Evolutionary conservation across 1,140 invertebrate genomes (phyloP), one percentile per base, ranked within the genome.

Genomic region (Rhagoletis zephyria): DNA sequence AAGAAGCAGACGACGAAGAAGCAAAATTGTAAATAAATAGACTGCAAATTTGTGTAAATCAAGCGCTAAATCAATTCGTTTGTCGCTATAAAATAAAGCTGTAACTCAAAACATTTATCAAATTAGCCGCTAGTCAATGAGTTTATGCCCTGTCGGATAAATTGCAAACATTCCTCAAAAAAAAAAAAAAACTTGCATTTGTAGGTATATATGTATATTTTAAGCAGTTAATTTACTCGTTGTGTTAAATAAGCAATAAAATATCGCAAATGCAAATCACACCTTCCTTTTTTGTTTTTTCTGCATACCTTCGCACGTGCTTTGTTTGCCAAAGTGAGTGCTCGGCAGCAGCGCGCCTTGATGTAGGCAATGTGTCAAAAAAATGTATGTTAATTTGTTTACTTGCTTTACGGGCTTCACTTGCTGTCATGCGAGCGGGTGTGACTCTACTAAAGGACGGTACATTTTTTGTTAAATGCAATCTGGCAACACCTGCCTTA

Each of bases 21-120:
- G 40, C 12, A 16, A 42, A 16, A 42, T 48, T n/a, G 67, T 16
- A n/a, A 48, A 30, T 30, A 74, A 74, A 74, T 74, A 16, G 4
- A 74, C 40, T 48, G 67, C 42, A 74, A 45, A 10, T n/a, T 63
- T 48, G 1, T 48, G 42, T 45, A 70, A 45, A 40, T 12, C 30
- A 14, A 42, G 42, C 67, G 67, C 67, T 48, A 12, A 74, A 45
- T 74, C 67, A 48, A 16, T 42, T 74, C 14, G 4, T 74, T 74
- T 74, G 42, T 74, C 42, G 67, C 40, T 16, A 74, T 74, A 45
- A 6, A 74, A 74, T 74, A 10, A 16, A 74, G 45, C 40, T 74
- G 14, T 74, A 74, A 40, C 16, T 74, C 40, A 45, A 74, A 6
- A 42, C 67, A 45, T 74, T 42, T 12, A 42, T 45, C 42, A 48